Conservation (phyloP, 1,140 invertebrate species). For the Mesaphorura yosii region DNA sequence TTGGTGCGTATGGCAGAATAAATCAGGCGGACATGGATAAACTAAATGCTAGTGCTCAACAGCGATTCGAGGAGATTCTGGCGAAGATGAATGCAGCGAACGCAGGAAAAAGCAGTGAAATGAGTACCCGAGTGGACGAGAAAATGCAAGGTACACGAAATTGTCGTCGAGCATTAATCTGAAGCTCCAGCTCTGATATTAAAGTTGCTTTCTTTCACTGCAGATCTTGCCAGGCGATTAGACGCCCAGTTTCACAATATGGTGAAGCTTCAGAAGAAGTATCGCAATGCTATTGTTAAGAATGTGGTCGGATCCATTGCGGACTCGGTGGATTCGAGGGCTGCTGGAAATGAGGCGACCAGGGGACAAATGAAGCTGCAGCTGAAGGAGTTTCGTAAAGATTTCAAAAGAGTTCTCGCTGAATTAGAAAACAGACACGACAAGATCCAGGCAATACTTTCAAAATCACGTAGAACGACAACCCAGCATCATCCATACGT, state of each 20-base stretch:
- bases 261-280: slow-evolving; percentile 14
- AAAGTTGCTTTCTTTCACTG: not conserved
- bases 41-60: no score
- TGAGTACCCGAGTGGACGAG: no score
- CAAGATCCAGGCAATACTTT: slow-evolving; percentile 7
- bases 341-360: slow-evolving; percentile 5
- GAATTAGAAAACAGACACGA: slow-evolving; percentile 20
- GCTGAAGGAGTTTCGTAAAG: slow-evolving; percentile 23
- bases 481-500: slow-evolving; percentile 1
- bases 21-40: no score
- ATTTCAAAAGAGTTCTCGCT: slow-evolving; percentile 13
- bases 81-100: no score
- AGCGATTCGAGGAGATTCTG: no score
- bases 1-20: no score
- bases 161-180: no score
- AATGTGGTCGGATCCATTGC: slow-evolving; percentile 9
- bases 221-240: slow-evolving; percentile 8
- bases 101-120: no score
- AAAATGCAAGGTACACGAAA: no score
- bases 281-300: slow-evolving; percentile 15
- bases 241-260: slow-evolving; percentile 9
- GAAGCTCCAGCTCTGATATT: no score
- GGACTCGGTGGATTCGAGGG: slow-evolving; percentile 18
- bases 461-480: not conserved
- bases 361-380: slow-evolving; percentile 17